Evolutionary conservation across 2,797 vertebrate genomes (phyloP), one percentile per base, ranked within the genome.

Genomic region (Liasis olivaceus): DNA sequence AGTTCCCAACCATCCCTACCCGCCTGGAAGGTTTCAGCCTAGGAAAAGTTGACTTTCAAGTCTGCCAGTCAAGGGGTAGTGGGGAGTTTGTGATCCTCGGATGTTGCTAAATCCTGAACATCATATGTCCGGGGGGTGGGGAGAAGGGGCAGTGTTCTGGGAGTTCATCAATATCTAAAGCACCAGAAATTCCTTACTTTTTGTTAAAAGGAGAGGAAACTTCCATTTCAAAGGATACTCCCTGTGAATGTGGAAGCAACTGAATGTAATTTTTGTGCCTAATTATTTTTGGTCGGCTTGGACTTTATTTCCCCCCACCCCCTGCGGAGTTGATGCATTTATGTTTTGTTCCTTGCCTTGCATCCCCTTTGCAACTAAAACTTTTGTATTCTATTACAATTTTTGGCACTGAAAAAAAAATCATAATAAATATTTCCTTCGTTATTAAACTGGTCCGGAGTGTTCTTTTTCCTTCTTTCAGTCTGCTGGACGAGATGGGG

Each of bases 371-470:
- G 88, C 95, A 92, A 94, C 93, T 96, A 89, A 90, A 86, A 47
- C 58, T 2, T 93, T 90, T 90, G 51, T 94, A 90, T 13, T 63
- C 93, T 93, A 85, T 93, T 95, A 96, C 95, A 96, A 95, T n/a
- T 94, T 89, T 96, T 95, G 91, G 94, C 95, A 90, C 94, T 87
- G 88, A 66, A 91, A 94, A 63, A 85, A 26, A 92, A 84, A 95
- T 88, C 97, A 92, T 91, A 98, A 98, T 98, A 98, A 98, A 97
- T 92, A 66, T 92, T 95, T 95, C 93, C 93, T 94, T 95, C 87
- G 22, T 28, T 54, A 89, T 22, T 90, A 60, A 42, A 51, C 2
- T 90, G 88, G 0, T 0, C 90, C 95, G 92, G n/a, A 56, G 24
- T 5, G 15, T 3, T 58, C 24, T 88, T 24, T 5, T 6, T 31